Percentiles rank a stretch among this genome's conserved stretches.
Conservation (phyloP, 2,888 invertebrate species). For the Hoplodrina ambigua region DNA sequence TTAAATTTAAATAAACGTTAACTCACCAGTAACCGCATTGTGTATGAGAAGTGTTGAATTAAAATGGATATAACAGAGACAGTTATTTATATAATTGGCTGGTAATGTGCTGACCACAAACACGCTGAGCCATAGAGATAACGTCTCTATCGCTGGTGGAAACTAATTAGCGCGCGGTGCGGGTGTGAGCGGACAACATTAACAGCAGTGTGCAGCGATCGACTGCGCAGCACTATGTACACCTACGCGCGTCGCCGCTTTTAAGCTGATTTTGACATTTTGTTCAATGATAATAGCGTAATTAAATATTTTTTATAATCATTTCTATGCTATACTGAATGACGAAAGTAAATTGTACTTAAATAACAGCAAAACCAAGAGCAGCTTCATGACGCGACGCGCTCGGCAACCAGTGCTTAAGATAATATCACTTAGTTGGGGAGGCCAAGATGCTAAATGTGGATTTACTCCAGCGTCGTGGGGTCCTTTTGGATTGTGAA, state of each 20-base stretch:
- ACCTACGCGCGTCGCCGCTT: too few species aligned
- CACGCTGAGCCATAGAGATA: slow-evolving; percentile 27
- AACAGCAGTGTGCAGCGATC: background rate
- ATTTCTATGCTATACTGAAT: too few species aligned
- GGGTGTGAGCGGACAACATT: background rate
- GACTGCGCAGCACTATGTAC: background rate
- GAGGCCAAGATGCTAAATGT: too few species aligned
- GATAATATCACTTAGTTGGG: too few species aligned
- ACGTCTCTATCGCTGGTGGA: slow-evolving; percentile 17
- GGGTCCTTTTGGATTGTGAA: too few species aligned
- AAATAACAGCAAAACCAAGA: too few species aligned
- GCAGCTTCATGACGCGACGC: too few species aligned
- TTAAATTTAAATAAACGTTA: background rate
- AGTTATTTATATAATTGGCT: slow-evolving; percentile 36
- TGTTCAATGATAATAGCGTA: too few species aligned
- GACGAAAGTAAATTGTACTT: too few species aligned
- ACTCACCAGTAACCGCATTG: slow-evolving; percentile 40
- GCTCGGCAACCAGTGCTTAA: too few species aligned
- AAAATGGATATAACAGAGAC: background rate
- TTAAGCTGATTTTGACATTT: background rate
- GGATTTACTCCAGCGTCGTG: too few species aligned
- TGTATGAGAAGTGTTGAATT: slow-evolving; percentile 16
- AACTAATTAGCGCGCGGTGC: slow-evolving; percentile 10
- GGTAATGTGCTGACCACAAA: slow-evolving; percentile 45
- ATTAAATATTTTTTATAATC: too few species aligned